Evolutionary conservation across 2,113 vertebrate species (phyloP), one percentile per base, ranked within the genome.

Genomic region (Menidia beryllina): DNA sequence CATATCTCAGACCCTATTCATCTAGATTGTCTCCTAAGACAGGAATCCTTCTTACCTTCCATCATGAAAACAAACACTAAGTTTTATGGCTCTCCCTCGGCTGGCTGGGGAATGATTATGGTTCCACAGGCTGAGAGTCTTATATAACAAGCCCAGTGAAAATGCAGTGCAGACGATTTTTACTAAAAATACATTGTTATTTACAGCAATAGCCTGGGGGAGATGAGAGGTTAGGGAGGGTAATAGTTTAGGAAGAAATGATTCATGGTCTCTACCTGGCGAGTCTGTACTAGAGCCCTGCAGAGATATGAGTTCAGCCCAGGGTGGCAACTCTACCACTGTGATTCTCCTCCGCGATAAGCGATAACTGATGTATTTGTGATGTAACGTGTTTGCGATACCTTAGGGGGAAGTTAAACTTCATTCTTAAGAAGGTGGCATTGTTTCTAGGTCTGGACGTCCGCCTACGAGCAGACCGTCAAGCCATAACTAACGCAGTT

Each of bases 141-240:
- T 86, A 77, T 63, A 71, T 75, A 85, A 85, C 77, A 64, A 66
- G 65, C 57, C 12, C 45, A 75, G 53, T 83, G 70, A 79, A 73
- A 83, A 86, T 71, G 58, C 65, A 81, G 72, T 79, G 61, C 65
- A 74, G 74, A 87, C 45, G 21, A 81, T 69, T 83, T n/a, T 85
- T 79, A 81, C 73, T 61, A 85, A 83, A 58, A 85, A 86, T 75
- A 69, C 77, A 74, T 71, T 80, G 39, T 85, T 90, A 84, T 89
- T 88, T 90, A 82, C 85, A 86, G 60, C 48, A 47, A 66, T 64
- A 69, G 71, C 72, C 83, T 47, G 27, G 60, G 56, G 76, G 52
- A 61, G 39, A 36, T 3, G 6, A 45, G 30, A 73, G 70, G 54
- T 69, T 64, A 85, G 48, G 36, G 39, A 86, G 80, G 84, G 39